Evolutionary conservation across 2,888 invertebrate genomes (phyloP), one percentile per base, ranked within the genome.

Genomic region (Liopterus haemorrhoidalis): DNA sequence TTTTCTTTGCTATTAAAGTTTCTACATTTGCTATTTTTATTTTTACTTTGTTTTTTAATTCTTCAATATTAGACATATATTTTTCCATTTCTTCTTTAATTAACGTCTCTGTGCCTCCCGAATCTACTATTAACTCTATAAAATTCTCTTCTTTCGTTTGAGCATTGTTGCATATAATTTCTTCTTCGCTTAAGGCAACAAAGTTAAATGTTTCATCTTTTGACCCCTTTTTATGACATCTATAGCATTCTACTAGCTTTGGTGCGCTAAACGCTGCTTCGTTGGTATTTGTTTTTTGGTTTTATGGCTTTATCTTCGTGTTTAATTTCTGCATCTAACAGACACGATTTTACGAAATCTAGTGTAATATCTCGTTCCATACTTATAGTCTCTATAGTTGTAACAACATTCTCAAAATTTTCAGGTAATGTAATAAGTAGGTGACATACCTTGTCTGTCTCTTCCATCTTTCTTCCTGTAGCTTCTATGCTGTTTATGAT

Each of bases 371-470:
- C 14, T n/a, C 25, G 42, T 27, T 46, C 50, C 22, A 53, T 27
- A n/a, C n/a, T n/a, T n/a, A n/a, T n/a, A 11, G 56, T 57, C 49
- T 58, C 56, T 15, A 58, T 46, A 5, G 52, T 52, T 14, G 55
- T 57, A 22, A 57, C 54, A 12, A 59, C 53, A 12, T 48, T 41
- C 14, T 58, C 49, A 42, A 51, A 57, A 15, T 46, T 31, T 11
- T 51, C 48, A 35, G 46, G 47, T 28, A 58, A 30, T 22, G 52
- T 44, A 32, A 56, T 33, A 24, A 57, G 37, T 18, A 57, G 40
- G 40, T 57, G 51, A 46, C 55, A 56, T n/a, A 54, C 50, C 33
- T 50, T 54, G 33, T 58, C 57, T 8, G 43, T 36, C 49, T 58
- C 57, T 21, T 57, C 54, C 18, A 56, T 31, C 36, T 55, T 33